phyloP scores from a whole-genome alignment of 2,797 vertebrate species.

The Ceyx erithaca region DNA sequence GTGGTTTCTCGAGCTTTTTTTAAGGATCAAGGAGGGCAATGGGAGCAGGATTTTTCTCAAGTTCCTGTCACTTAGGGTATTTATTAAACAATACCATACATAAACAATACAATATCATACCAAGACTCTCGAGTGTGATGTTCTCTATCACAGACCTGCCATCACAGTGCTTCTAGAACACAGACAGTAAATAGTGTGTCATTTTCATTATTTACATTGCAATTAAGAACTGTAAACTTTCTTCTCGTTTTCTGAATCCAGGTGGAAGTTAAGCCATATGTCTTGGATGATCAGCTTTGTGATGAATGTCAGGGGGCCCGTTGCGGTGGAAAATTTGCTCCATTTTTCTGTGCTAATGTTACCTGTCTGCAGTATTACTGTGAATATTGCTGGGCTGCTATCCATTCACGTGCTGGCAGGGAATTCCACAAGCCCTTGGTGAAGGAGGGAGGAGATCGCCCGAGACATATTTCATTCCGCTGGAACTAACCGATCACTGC shows the following conservation, averaged over 20 bases:
- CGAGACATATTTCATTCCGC: constrained; percentile 99
- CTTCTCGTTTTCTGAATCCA: constrained; percentile 69
- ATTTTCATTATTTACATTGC: background rate
- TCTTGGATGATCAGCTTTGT: constrained; percentile 99
- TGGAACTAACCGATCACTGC: constrained; percentile 91
- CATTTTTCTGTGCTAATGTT: constrained; percentile 99
- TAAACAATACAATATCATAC: too few relatives aligned
- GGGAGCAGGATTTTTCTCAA: background rate
- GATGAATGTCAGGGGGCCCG: constrained; percentile 99
- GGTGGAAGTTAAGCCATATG: constrained; percentile 99
- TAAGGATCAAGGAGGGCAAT: background rate
- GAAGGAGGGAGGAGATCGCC: constrained; percentile 98
- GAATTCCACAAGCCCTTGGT: constrained; percentile 99
- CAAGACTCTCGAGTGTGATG: rapidly evolving
- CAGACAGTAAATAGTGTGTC: background rate
- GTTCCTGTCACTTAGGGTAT: background rate
- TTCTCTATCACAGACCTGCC: background rate
- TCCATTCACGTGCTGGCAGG: constrained; percentile 96
- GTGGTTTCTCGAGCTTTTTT: background rate
- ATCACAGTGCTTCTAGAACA: background rate
- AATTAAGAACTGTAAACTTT: background rate
- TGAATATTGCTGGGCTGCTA: constrained; percentile 99
- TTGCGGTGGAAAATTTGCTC: constrained; percentile 98
- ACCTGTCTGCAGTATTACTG: constrained; percentile 99
- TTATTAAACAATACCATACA: too few relatives aligned